Evolutionary conservation across 2,888 invertebrate species (phyloP).

Genomic region (Bugula neritina): DNA sequence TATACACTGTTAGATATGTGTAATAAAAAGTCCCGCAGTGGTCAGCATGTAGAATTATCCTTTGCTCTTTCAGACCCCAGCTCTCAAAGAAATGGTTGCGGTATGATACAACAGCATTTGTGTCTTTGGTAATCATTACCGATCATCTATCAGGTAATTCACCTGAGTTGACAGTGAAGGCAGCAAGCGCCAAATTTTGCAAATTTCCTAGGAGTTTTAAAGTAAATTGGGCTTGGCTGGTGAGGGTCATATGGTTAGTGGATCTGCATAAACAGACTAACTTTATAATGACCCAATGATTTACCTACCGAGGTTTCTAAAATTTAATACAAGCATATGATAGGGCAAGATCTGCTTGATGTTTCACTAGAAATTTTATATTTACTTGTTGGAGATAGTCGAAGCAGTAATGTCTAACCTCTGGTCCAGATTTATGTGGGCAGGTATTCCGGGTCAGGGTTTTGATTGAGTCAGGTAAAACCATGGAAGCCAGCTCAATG

Average conservation of each 20-base stretch:
- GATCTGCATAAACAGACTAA: slow-evolving; percentile 28
- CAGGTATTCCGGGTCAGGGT: no score
- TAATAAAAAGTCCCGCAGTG: no score
- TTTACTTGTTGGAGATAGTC: slow-evolving; percentile 18
- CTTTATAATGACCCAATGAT: no score
- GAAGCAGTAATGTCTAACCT: slow-evolving; percentile 1
- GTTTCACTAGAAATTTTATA: no score
- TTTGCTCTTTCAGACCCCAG: slow-evolving; percentile 32
- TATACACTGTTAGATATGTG: no score
- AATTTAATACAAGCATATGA: no score
- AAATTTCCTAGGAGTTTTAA: slow-evolving; percentile 35
- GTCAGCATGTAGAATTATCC: slow-evolving; percentile 31
- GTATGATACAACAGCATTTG: slow-evolving; percentile 32
- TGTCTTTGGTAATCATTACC: slow-evolving; percentile 30
- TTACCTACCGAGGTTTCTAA: no score
- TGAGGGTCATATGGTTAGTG: slow-evolving; percentile 33
- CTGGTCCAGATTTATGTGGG: not conserved
- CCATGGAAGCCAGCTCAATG: no score
- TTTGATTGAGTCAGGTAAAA: no score
- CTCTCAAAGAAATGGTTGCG: slow-evolving; percentile 32
- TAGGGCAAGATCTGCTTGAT: no score
- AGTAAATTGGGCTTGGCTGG: slow-evolving; percentile 36
- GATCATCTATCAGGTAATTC: slow-evolving; percentile 35
- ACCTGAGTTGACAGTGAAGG: slow-evolving; percentile 30
- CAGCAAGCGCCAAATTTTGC: slow-evolving; percentile 33